Evolutionary conservation across 2,888 invertebrate genomes (phyloP).

Genomic region (Synanthedon myopaeformis): DNA sequence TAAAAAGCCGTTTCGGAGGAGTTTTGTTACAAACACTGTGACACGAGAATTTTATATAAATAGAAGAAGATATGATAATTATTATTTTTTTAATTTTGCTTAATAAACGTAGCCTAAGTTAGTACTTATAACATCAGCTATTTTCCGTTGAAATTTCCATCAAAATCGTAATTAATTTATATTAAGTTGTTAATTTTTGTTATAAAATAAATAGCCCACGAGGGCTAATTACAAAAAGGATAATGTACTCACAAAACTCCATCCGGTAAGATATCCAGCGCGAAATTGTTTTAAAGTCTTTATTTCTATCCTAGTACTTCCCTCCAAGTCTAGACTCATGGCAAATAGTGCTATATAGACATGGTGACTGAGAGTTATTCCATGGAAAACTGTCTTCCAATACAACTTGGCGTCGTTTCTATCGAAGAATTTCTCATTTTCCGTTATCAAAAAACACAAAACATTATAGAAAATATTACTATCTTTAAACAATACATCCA

Average conservation of each 20-base stretch:
- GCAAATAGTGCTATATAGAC: slow-evolving; percentile 25
- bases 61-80: too few species aligned
- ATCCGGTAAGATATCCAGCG: slow-evolving; percentile 40
- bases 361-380: slow-evolving; percentile 32
- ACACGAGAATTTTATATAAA: too few species aligned
- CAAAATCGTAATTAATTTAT: too few species aligned
- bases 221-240: too few species aligned
- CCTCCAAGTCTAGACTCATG: slow-evolving; percentile 17
- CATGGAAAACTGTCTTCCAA: slow-evolving; percentile 46
- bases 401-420: slow-evolving; percentile 43
- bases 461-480: slow-evolving; percentile 49
- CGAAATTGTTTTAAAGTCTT: slow-evolving; percentile 29
- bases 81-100: too few species aligned
- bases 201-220: too few species aligned
- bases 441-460: slow-evolving; percentile 48
- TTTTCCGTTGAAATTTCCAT: too few species aligned
- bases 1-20: too few species aligned
- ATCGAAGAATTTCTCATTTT: slow-evolving; percentile 53
- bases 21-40: too few species aligned
- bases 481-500: slow-evolving; percentile 46
- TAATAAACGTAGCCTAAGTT: too few species aligned
- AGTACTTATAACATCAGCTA: too few species aligned
- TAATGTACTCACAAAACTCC: slow-evolving; percentile 55
- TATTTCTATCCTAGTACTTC: slow-evolving; percentile 17
- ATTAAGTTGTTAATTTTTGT: too few species aligned